Evolutionary conservation across 2,113 vertebrate genomes (phyloP).

Genomic region (Rhadina sibilatrix): DNA sequence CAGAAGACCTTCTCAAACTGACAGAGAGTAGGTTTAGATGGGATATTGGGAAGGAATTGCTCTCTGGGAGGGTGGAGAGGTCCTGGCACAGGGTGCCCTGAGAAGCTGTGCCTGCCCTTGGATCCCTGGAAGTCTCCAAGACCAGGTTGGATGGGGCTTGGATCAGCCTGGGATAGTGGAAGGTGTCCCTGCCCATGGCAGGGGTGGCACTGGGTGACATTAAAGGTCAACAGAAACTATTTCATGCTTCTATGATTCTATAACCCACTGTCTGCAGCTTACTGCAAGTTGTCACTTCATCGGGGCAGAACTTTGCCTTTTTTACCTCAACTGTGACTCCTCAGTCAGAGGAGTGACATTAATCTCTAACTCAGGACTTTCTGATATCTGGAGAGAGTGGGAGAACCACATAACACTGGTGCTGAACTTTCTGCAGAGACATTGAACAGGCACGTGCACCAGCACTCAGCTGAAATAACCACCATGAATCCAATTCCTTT

Average conservation of each 20-base stretch:
- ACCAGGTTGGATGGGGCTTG: background rate
- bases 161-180: fast-evolving
- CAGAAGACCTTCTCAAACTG: background rate
- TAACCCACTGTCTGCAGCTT: background rate
- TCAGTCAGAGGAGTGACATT: background rate
- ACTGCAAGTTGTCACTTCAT: fast-evolving
- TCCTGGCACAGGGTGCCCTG: background rate
- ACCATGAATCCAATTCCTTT: background rate
- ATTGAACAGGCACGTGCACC: background rate
- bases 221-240: background rate
- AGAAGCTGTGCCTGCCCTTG: background rate
- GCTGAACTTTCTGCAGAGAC: background rate
- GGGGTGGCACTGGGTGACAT: background rate
- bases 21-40: too few relatives aligned
- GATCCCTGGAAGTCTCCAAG: background rate
- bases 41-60: fast-evolving
- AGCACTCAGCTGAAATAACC: background rate
- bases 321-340: too few relatives aligned
- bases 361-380: background rate
- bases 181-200: too few relatives aligned
- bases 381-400: background rate
- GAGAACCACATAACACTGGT: fast-evolving
- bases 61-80: background rate
- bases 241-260: background rate
- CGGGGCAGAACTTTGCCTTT: fast-evolving